These are phyloP conservation scores for Erebia aethiops DNA, from an alignment of 2,888 invertebrate species.

Conservation along the genomic window DNA sequence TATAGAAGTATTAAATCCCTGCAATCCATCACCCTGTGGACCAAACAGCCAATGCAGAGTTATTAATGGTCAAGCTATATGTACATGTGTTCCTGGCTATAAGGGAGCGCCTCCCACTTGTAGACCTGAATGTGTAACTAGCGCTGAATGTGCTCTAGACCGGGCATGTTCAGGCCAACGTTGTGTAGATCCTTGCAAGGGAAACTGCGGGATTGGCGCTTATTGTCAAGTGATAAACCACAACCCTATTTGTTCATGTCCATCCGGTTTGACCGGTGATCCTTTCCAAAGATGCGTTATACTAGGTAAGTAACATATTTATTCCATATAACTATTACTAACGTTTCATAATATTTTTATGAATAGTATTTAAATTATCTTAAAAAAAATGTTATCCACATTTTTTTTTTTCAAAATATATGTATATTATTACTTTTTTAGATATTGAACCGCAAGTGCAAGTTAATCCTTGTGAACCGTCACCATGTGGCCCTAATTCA, in stretches of 20 bases:
- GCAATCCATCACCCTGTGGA: constrained; percentile 88
- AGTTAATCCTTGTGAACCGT: constrained; percentile 86
- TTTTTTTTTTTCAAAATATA: not conserved
- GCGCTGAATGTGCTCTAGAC: constrained; percentile 86
- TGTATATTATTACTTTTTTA: constrained; percentile 48
- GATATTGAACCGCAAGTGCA: constrained; percentile 58
- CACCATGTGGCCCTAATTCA: constrained; percentile 89
- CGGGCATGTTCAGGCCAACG: constrained; percentile 88
- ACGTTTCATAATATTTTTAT: no score
- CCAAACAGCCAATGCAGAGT: constrained; percentile 88
- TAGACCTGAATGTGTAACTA: constrained; percentile 87
- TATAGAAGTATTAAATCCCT: constrained; percentile 79
- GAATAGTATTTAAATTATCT: no score
- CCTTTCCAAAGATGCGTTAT: constrained; percentile 86
- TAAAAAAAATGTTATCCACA: not conserved
- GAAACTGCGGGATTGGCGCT: constrained; percentile 87
- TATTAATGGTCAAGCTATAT: constrained; percentile 86
- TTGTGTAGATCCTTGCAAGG: constrained; percentile 88
- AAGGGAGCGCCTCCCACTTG: constrained; percentile 88
- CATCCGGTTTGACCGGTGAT: constrained; percentile 86
- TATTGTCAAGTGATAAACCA: constrained; percentile 89
- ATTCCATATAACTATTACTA: not conserved
- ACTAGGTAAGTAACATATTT: constrained; percentile 69
- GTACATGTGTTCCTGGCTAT: constrained; percentile 86
- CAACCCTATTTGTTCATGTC: constrained; percentile 88